Conservation (phyloP, 2,113 vertebrate species). For the Guaruba guarouba region DNA sequence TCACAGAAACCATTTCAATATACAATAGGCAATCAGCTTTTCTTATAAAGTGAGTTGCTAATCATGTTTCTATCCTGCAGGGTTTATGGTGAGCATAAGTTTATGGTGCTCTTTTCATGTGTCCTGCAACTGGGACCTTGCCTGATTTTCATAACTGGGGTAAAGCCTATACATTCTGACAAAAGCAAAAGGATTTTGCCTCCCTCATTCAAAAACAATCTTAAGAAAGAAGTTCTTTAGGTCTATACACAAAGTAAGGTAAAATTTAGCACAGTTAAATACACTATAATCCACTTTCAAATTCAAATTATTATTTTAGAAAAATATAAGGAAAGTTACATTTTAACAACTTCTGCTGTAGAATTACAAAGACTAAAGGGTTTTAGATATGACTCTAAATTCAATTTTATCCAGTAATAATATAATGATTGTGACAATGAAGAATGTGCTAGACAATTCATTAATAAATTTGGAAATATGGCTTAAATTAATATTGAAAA, state of each 20-base stretch:
- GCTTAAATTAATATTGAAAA: background rate
- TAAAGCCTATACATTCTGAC: background rate
- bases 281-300: background rate
- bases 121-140: background rate
- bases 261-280: background rate
- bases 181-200: background rate
- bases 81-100: background rate
- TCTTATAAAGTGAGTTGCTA: background rate
- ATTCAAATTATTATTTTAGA: background rate
- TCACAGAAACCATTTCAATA: background rate
- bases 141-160: background rate
- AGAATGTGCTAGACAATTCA: background rate
- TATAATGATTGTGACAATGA: background rate
- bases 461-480: background rate
- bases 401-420: background rate
- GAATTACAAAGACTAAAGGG: background rate
- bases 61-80: background rate
- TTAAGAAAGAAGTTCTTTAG: background rate
- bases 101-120: background rate
- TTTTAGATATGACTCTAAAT: background rate
- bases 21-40: background rate
- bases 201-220: background rate
- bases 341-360: background rate
- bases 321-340: background rate
- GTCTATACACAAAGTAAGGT: background rate